Evolutionary conservation across 2,888 invertebrate genomes (phyloP), one percentile per base, ranked within the genome.

Genomic region (Agrilus biguttatus): DNA sequence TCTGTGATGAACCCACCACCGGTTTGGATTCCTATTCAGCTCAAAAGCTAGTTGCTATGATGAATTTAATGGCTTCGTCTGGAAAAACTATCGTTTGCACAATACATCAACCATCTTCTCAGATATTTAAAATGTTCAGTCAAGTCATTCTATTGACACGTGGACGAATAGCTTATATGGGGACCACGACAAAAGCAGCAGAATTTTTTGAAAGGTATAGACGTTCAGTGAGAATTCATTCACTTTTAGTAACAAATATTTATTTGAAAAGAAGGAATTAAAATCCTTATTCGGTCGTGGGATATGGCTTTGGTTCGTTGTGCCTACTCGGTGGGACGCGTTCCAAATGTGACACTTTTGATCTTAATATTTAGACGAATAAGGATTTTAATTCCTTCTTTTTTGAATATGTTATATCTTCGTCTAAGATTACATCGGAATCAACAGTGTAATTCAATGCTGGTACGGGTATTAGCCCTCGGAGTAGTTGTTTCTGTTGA

Each of bases 1-100:
- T 96, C 67, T 88, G 92, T 60, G 96, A 97, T 58, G 96, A 97
- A 60, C 95, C 95, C 7, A 96, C 96, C 0, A 93, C 93, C 0
- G 92, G 95, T 0, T 63, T 85, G 43, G 96, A 97, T 63, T 89
- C 92, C 0, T 91, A 80, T 56, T 92, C 92, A 59, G 95, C 96
- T 0, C 83, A 84, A 59, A 87, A 84, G 59, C 70, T 96, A 44
- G 78, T 87, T 43, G 70, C 73, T 6, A 73, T 83, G 40, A 73
- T 88, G 55, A 75, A 78, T 23, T 69, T 72, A 47, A 77, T 84
- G 60, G 80, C 86, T 0, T 72, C 73, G 2, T 76, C 78, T 50
- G 88, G 89, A 14, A 85, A 85, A 65, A 90, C 91, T 0, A 81
- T 95, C 33, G 70, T 93, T 43, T 90, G 90, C 60, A 93, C 93